Evolutionary conservation across 2,797 vertebrate genomes (phyloP), one percentile per base, ranked within the genome.

Genomic region (Gila robusta): DNA sequence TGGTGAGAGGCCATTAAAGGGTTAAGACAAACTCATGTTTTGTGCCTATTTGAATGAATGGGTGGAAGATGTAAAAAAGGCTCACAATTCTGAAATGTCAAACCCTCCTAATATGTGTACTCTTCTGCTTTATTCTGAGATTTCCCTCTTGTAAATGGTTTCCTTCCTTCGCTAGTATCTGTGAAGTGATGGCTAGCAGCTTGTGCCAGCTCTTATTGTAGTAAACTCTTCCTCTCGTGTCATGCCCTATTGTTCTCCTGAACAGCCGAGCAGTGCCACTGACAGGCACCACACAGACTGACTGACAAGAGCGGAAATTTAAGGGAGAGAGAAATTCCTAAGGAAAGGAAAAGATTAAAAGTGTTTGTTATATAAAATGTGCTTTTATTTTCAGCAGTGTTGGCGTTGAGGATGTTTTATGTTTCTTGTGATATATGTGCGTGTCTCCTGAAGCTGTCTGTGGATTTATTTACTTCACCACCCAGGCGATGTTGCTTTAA

Each of bases 401-500:
- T 41, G 11, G 52, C 2, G 1, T 44, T 37, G 54, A 17, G 37
- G 10, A 44, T 41, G 59, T 79, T 79, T 70, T 62, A 37, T 59
- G 14, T 79, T 8, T 76, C 66, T 37, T 80, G 19, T 70, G 37
- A 71, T 59, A 47, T 49, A 67, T 67, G 82, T 56, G 71, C 59
- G 23, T 81, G 79, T 85, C 54, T 67, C 26, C 52, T 67, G 41
- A 83, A 71, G 14, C 71, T 54, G 52, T 73, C 69, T 78, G n/a
- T 67, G 62, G 10, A 4, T 85, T 59, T 88, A 79, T 47, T 81
- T 86, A 83, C 74, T 72, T 10, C 64, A 49, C 80, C 79, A 32
- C 70, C 74, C 76, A 77, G 77, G 81, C 70, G 11, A 21, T 92
- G 49, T 91, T 92, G 90, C 89, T 91, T 91, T 91, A 90, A 84